Evolutionary conservation across 2,888 invertebrate species (phyloP), one percentile per base, ranked within the genome.

Genomic region (Dryocosmus kuriphilus): DNA sequence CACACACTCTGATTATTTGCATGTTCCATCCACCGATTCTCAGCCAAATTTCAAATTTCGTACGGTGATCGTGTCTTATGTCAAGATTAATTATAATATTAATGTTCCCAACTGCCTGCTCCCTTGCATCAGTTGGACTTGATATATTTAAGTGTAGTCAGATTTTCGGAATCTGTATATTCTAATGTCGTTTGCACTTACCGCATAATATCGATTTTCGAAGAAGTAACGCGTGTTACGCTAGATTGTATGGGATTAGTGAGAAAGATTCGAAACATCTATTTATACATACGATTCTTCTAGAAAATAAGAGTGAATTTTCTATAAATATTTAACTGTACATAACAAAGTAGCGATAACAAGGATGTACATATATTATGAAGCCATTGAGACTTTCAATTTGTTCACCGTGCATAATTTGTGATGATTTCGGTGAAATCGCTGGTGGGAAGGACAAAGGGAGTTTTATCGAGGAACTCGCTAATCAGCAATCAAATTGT

Each of bases 1-100:
- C 30, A 67, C 46, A 30, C n/a, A 71, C 71, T n/a, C n/a, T n/a
- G n/a, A n/a, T n/a, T 71, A 71, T 46, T 55, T 71, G 71, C 71
- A 71, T 71, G 71, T 55, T 71, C 51, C 51, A 71, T 51, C 51
- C 71, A 71, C 46, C 51, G 32, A 71, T 71, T 71, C 46, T 55
- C 71, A 71, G 41, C 41, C 65, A 65, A 41, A 22, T 41, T 22
- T 65, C 46, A 71, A 74, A 78, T 79, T 79, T 77, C 79, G 82
- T 82, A 77, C 79, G 77, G 73, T 79, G 78, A 80, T 74, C 77
- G 80, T 80, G 77, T 32, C 74, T 81, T 81, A 80, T 81, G 80
- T 82, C 73, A 78, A 82, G 78, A 82, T 78, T 77, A 75, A 82
- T 79, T 77, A n/a, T n/a, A n/a, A n/a, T n/a, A 67, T 71, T 51